Evolutionary conservation across 1,140 invertebrate species (phyloP).

Genomic region (Drosophila carrolli): DNA sequence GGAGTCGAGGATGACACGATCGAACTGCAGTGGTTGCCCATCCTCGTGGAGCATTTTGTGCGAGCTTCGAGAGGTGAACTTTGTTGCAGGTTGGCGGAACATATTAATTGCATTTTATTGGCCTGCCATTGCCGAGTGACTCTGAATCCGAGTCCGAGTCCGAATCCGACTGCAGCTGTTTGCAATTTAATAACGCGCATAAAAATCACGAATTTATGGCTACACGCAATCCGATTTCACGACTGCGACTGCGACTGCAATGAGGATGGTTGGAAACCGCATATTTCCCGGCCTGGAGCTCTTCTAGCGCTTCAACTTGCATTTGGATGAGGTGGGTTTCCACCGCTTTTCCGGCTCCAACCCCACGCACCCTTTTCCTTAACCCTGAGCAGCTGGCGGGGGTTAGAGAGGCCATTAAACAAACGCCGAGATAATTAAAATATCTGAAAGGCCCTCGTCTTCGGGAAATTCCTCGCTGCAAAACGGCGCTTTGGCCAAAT

Average conservation of each 20-base stretch:
- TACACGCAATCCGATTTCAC: conserved; percentile 82
- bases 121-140: conserved; percentile 46
- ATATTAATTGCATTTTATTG: conserved; percentile 83
- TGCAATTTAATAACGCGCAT: conserved; percentile 82
- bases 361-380: background rate
- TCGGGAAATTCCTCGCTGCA: conserved; percentile 43
- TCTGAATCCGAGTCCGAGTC: conserved; percentile 5
- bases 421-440: conserved; percentile 78
- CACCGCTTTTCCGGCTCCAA: conserved; percentile 22
- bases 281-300: conserved; percentile 16
- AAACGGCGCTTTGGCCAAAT: conserved; percentile 54
- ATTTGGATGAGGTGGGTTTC: conserved; percentile 47
- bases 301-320: conserved; percentile 11
- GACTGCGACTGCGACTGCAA: conserved; percentile 56
- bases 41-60: conserved; percentile 60
- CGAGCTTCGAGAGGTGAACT: conserved; percentile 62
- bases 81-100: conserved; percentile 79
- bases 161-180: conserved; percentile 43
- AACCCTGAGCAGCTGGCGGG: conserved; percentile 13
- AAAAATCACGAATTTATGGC: conserved; percentile 80
- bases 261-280: conserved; percentile 36
- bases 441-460: conserved; percentile 53
- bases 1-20: conserved; percentile 43
- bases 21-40: conserved; percentile 11
- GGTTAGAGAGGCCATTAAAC: conserved; percentile 66